These are phyloP conservation scores for Trichopria drosophilae DNA, from an alignment of 2,888 invertebrate species.

Conservation along the genomic window DNA sequence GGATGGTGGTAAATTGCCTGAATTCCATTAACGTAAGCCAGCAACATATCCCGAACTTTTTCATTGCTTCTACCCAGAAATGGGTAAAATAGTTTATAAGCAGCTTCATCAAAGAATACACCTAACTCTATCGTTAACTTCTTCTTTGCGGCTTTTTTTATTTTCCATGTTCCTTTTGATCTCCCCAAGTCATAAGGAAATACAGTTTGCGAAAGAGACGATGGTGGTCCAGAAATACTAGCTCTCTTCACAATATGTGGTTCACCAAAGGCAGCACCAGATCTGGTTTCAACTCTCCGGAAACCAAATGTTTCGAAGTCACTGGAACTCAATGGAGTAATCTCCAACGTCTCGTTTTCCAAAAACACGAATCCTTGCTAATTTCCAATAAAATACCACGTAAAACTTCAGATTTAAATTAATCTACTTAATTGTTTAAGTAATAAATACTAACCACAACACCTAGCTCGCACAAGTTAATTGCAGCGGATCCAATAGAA, in stretches of 20 bases:
- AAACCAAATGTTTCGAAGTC: constrained; percentile 29
- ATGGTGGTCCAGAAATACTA: constrained; percentile 49
- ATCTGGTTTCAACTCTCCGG: constrained; percentile 34
- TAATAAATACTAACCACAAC: constrained; percentile 63
- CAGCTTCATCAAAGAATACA: constrained; percentile 75
- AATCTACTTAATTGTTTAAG: constrained; percentile 7
- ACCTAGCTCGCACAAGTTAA: constrained; percentile 69
- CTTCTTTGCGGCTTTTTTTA: constrained; percentile 11
- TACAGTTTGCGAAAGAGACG: constrained; percentile 18
- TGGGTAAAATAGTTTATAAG: constrained; percentile 71
- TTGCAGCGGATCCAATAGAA: constrained; percentile 65
- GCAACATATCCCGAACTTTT: constrained; percentile 72
- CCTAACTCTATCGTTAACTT: constrained; percentile 67
- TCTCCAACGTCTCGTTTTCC: constrained; percentile 71
- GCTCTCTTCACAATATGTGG: constrained; percentile 67
- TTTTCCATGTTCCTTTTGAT: not conserved
- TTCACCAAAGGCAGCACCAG: constrained; percentile 50
- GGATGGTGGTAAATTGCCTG: constrained; percentile 80
- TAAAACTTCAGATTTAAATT: not conserved
- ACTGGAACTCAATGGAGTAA: constrained; percentile 63
- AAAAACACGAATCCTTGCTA: constrained; percentile 72
- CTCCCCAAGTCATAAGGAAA: constrained; percentile 1
- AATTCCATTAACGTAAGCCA: constrained; percentile 78
- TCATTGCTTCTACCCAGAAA: constrained; percentile 69
- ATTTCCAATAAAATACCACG: constrained; percentile 34